Evolutionary conservation across 2,797 vertebrate species (phyloP).

Genomic region (Thripadectes ignobilis): DNA sequence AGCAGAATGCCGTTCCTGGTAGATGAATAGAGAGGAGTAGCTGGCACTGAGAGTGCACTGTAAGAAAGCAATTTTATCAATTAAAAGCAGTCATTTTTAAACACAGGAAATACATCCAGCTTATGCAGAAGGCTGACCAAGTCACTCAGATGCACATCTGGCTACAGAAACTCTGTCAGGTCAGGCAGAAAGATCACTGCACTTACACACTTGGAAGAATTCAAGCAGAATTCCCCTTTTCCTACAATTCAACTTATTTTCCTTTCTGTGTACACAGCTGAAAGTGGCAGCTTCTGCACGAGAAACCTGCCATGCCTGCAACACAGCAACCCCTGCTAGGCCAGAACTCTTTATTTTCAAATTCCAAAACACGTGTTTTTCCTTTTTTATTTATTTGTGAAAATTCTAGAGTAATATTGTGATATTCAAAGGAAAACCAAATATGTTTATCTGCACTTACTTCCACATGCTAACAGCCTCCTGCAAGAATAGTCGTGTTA

Average conservation of each 20-base stretch:
- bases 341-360: background rate
- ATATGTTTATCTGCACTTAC: accelerated
- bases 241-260: background rate
- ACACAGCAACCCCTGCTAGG: background rate
- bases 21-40: background rate
- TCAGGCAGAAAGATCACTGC: background rate
- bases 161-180: background rate
- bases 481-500: accelerated
- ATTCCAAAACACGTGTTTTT: accelerated
- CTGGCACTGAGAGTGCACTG: background rate
- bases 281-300: background rate
- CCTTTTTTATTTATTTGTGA: background rate
- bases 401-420: background rate
- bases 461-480: background rate
- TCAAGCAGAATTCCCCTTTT: background rate
- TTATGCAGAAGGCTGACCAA: background rate
- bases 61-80: background rate
- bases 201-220: background rate
- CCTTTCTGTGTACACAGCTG: background rate
- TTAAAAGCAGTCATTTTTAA: background rate
- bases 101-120: background rate
- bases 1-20: background rate
- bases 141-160: background rate
- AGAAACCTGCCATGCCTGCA: background rate
- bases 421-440: accelerated